These are phyloP conservation scores for Enhydra lutris DNA, from an alignment of 2,113 vertebrate genomes.

Conservation along the genomic window DNA sequence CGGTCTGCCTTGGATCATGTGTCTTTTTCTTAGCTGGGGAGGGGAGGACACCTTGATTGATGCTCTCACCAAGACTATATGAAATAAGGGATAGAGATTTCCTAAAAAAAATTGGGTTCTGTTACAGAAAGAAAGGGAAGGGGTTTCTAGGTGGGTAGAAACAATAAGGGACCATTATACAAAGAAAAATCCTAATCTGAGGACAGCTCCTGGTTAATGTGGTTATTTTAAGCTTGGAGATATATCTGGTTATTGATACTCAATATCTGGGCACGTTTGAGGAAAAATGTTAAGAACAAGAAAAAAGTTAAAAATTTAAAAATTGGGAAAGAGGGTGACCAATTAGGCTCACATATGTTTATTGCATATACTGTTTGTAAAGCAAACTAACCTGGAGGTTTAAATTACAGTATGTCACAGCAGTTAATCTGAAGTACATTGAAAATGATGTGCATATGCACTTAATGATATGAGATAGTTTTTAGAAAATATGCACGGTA, in stretches of 20 bases:
- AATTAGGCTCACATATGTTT: background rate
- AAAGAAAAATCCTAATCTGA: background rate
- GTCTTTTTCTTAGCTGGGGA: background rate
- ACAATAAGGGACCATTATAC: background rate
- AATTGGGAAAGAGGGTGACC: background rate
- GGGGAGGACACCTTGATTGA: background rate
- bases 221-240: constrained; percentile 29
- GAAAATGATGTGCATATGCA: background rate
- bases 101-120: background rate
- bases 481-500: background rate
- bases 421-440: background rate
- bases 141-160: background rate
- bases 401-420: background rate
- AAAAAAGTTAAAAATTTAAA: background rate
- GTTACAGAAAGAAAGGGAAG: background rate
- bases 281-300: background rate
- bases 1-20: background rate
- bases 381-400: background rate
- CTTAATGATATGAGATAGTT: background rate
- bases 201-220: background rate
- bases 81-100: background rate
- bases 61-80: background rate
- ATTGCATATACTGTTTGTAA: background rate
- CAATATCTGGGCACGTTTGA: background rate
- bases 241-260: constrained; percentile 15